phyloP scores from a whole-genome alignment of 2,888 invertebrate species.

The Hemistola chrysoprasaria region DNA sequence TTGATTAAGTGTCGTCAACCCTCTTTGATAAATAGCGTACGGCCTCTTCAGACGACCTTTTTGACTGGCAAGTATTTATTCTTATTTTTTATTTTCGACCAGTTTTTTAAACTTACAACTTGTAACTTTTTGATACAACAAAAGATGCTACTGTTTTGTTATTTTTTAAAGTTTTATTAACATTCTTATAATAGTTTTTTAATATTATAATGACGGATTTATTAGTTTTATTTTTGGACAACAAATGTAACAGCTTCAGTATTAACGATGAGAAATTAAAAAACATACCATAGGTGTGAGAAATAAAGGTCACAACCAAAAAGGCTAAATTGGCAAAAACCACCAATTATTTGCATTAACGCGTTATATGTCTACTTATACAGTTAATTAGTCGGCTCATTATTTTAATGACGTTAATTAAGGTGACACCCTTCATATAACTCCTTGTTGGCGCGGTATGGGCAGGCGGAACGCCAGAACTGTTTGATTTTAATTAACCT shows the following conservation, averaged over 20 bases:
- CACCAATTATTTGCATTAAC: constrained; percentile 16
- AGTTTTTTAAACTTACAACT: too few relatives aligned
- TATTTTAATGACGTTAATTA: constrained; percentile 45
- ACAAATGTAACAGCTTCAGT: too few relatives aligned
- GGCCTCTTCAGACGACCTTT: constrained; percentile 36
- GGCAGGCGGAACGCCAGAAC: constrained; percentile 33
- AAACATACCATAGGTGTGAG: background rate
- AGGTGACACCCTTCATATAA: constrained; percentile 42
- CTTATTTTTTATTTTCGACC: constrained; percentile 2
- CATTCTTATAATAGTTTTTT: too few relatives aligned
- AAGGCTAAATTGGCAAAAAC: background rate
- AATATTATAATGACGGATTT: too few relatives aligned
- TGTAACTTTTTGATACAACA: too few relatives aligned
- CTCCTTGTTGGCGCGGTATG: constrained; percentile 16
- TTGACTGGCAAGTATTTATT: constrained; percentile 23
- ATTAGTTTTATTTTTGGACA: too few relatives aligned
- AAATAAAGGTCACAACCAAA: constrained; percentile 1
- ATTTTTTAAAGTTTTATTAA: too few relatives aligned
- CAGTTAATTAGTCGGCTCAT: constrained; percentile 41
- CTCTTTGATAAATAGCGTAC: constrained; percentile 61
- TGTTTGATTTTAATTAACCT: constrained; percentile 77
- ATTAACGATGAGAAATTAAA: too few relatives aligned
- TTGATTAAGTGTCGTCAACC: constrained; percentile 74
- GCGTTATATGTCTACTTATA: constrained; percentile 18
- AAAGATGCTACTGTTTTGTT: too few relatives aligned